These are phyloP conservation scores for Tetramorium alpestre DNA, from an alignment of 1,140 invertebrate genomes.

Conservation along the genomic window DNA sequence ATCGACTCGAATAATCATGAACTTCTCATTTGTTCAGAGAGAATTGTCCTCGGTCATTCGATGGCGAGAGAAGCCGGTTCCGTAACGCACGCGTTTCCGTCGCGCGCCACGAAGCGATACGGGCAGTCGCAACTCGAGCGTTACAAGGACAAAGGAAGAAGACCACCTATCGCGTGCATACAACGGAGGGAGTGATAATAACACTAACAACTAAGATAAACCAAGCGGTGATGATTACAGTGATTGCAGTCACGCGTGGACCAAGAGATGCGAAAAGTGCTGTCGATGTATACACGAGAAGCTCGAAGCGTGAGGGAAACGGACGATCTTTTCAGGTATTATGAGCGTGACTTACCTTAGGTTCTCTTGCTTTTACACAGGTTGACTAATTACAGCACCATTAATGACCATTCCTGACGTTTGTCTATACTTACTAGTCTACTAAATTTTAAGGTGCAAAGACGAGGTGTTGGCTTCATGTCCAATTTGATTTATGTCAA, in stretches of 20 bases:
- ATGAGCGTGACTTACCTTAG: slow-evolving; percentile 42
- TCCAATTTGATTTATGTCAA: not conserved
- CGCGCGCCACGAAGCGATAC: slow-evolving; percentile 69
- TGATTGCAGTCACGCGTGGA: not conserved
- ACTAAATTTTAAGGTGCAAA: slow-evolving; percentile 47
- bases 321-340: slow-evolving; percentile 57
- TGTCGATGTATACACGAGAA: not conserved
- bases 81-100: slow-evolving; percentile 68
- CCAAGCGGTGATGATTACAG: not conserved
- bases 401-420: slow-evolving; percentile 78
- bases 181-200: slow-evolving; percentile 49
- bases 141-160: slow-evolving; percentile 73
- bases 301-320: slow-evolving; percentile 66
- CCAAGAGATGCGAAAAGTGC: slow-evolving; percentile 18
- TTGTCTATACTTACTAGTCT: slow-evolving; percentile 76
- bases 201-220: slow-evolving; percentile 48
- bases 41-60: slow-evolving; percentile 57
- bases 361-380: slow-evolving; percentile 30
- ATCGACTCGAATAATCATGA: not conserved
- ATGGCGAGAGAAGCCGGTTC: slow-evolving; percentile 68
- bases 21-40: slow-evolving; percentile 31
- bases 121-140: slow-evolving; percentile 69
- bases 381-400: slow-evolving; percentile 81
- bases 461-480: not conserved
- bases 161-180: slow-evolving; percentile 22